Conservation (phyloP, 2,113 vertebrate genomes). For the Dunckerocampus dactyliophorus region DNA sequence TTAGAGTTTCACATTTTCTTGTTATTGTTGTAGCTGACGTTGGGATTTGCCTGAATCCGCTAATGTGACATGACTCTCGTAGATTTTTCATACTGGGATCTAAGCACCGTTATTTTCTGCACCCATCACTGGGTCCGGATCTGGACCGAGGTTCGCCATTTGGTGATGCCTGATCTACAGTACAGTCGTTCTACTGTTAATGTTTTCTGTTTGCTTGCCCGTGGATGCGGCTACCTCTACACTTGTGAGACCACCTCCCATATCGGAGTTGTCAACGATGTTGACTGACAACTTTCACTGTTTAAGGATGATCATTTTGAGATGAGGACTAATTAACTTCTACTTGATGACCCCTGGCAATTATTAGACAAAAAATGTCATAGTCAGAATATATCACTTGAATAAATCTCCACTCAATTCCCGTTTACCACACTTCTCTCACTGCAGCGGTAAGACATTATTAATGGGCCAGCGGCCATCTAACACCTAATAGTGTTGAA, state of each 20-base stretch:
- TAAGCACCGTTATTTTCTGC: no score
- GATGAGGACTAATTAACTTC: not conserved
- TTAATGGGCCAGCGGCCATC: conserved; percentile 40
- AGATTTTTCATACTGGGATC: no score
- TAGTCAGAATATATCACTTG: not conserved
- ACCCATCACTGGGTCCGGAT: no score
- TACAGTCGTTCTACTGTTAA: no score
- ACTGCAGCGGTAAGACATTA: conserved; percentile 21
- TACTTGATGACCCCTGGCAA: not conserved
- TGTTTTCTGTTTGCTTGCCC: not conserved
- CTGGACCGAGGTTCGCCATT: no score
- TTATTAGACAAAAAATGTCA: not conserved
- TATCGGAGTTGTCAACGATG: not conserved
- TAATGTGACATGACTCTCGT: no score
- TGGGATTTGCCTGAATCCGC: no score
- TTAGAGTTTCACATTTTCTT: no score
- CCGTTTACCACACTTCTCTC: conserved; percentile 18
- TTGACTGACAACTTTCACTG: not conserved
- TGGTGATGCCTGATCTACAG: no score
- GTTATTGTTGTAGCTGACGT: no score
- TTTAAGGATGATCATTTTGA: not conserved
- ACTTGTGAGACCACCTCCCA: not conserved
- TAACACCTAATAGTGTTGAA: conserved; percentile 50
- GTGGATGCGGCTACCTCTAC: not conserved
- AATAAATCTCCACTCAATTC: not conserved